These are phyloP conservation scores for Silvanus unidentatus DNA, from an alignment of 2,888 invertebrate genomes.

Conservation along the genomic window DNA sequence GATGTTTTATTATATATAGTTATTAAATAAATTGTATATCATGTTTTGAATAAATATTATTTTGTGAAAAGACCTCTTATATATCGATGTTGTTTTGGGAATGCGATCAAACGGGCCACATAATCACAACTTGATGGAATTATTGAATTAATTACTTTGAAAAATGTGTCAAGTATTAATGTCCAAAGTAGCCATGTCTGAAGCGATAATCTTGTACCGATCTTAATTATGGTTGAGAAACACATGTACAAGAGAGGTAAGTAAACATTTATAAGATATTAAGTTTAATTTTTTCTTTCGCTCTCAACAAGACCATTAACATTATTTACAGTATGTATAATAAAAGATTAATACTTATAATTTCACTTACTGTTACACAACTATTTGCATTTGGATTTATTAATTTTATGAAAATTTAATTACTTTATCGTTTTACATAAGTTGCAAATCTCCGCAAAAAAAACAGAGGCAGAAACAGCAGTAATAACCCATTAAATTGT, in stretches of 20 bases:
- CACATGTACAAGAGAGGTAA: constrained; percentile 18
- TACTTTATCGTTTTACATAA: no score
- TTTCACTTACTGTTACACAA: constrained; percentile 4
- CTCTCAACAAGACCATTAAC: constrained; percentile 2
- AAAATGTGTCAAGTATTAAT: constrained; percentile 28
- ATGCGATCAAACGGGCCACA: constrained; percentile 1
- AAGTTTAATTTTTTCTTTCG: not conserved
- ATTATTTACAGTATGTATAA: constrained; percentile 3
- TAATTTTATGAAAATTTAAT: no score
- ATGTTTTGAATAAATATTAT: constrained; percentile 23
- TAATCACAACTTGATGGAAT: constrained; percentile 7
- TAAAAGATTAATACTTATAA: constrained; percentile 6
- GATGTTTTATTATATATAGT: no score
- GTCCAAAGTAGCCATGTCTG: constrained; percentile 23
- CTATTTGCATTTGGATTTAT: not conserved
- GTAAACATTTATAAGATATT: constrained; percentile 14
- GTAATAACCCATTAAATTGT: no score
- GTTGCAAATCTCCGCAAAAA: no score
- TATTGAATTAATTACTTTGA: constrained; percentile 25
- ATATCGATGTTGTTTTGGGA: constrained; percentile 6
- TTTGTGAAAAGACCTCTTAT: no score
- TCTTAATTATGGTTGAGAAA: constrained; percentile 24
- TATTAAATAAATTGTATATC: constrained; percentile 15
- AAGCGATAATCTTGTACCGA: constrained; percentile 24
- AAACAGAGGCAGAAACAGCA: no score